Percentiles rank a stretch among this genome's conserved stretches.
phyloP scores from a whole-genome alignment of 2,113 vertebrate species.

The Rhegmatorhina hoffmannsi region DNA sequence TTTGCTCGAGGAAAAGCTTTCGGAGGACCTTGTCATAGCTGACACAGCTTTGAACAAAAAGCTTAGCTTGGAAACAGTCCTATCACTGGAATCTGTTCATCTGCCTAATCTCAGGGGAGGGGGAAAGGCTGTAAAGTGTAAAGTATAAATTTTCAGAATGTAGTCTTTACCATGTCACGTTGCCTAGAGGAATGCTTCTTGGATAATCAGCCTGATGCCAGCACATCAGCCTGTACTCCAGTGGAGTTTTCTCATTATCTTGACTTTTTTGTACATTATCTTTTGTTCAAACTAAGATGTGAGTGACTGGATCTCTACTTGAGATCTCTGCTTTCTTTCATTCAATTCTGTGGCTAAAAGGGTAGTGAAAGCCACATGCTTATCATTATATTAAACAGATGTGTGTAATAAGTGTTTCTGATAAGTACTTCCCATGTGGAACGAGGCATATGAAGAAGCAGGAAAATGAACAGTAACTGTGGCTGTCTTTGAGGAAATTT shows the following conservation, averaged over 20 bases:
- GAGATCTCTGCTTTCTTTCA: conserved; percentile 19
- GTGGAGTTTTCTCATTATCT: conserved; percentile 33
- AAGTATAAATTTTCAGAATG: background rate
- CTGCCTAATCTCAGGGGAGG: background rate
- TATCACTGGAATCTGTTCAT: background rate
- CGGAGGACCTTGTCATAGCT: conserved; percentile 1
- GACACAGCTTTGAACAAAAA: background rate
- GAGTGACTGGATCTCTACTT: conserved; percentile 23
- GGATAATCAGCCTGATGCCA: conserved; percentile 11
- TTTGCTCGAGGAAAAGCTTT: conserved; percentile 30
- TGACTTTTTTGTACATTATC: background rate
- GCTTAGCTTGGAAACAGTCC: background rate
- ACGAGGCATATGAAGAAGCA: background rate
- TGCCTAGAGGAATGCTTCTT: background rate
- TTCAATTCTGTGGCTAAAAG: conserved; percentile 22
- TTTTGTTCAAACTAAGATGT: conserved; percentile 19
- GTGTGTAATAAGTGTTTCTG: conserved; percentile 8
- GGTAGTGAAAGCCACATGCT: conserved; percentile 1
- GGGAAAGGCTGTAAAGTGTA: background rate
- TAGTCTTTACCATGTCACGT: conserved; percentile 8
- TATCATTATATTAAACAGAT: conserved; percentile 25
- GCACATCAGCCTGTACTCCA: background rate
- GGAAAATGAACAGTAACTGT: background rate
- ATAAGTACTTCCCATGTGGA: background rate
- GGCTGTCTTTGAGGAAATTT: background rate